Base-by-base conservation (phyloP, 2,888 invertebrate species). In the Ormyrus pomaceus region DNA sequence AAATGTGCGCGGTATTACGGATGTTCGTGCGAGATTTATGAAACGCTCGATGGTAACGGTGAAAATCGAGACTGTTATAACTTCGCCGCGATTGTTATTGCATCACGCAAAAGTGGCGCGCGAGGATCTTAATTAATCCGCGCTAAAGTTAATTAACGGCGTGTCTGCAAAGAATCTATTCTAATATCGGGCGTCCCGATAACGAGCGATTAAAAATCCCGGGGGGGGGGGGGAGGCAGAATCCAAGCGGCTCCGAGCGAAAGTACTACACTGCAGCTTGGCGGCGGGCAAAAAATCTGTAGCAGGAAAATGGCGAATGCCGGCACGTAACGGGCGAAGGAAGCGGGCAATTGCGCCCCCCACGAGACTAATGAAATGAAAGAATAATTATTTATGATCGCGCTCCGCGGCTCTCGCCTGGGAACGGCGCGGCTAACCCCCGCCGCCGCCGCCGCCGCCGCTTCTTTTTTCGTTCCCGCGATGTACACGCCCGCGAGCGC, bases 341-440 rank as follows among this genome's bases (percentile, higher is more conserved):
- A 85, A 84, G 82, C 81, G 80, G 76, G 82, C 82, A 84, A 84
- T 83, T 83, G 83, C 82, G 80, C 19, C 55, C 1, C 50, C 19
- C 83, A 62, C 55, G 70, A 51, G 56, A 5, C 55, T 84, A 83
- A 84, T 83, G 82, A 83, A 84, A 84, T 84, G 82, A 83, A 83
- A 81, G 83, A 83, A 83, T 83, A 83, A 84, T 84, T 82, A 83
- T 83, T 83, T 82, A 84, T 82, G 82, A 82, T 75, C 81, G 77
- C 74, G 74, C 77, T 77, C 80, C 82, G 84, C 78, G 81, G 82
- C 82, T 79, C 53, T 45, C 68, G 45, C 13, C 51, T 34, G 65
- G 10, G 13, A n/a, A 13, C 58, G 5, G 11, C 58, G 6, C 58
- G 58, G 10, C 10, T 58, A 58, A n/a, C 61, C 9, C 61, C 19